phyloP scores from a whole-genome alignment of 2,888 invertebrate genomes.

The Achlya flavicornis region DNA sequence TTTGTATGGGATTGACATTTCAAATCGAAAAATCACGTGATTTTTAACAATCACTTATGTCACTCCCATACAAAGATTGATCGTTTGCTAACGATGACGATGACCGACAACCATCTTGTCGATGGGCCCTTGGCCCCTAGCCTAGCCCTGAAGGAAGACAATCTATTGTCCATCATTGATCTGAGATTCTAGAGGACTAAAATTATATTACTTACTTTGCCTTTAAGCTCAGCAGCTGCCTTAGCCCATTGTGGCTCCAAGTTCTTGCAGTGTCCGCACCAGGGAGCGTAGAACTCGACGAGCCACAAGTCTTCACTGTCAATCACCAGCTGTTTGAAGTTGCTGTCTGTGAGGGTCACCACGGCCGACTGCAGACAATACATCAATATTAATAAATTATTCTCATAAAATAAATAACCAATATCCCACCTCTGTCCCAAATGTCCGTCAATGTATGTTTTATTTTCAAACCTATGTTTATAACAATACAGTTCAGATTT shows the following conservation, averaged over 20 bases:
- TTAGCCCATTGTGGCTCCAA: constrained; percentile 98
- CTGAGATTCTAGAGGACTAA: too few species aligned
- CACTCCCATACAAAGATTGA: too few species aligned
- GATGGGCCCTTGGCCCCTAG: too few species aligned
- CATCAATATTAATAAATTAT: neutral
- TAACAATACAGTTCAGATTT: neutral
- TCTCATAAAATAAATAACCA: neutral
- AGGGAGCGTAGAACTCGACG: constrained; percentile 98
- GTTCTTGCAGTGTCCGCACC: constrained; percentile 99
- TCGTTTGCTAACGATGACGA: too few species aligned
- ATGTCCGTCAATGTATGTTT: neutral
- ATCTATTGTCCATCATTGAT: neutral
- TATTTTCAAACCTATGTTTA: neutral
- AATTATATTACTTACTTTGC: constrained; percentile 86
- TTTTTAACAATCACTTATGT: too few species aligned
- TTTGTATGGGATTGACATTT: too few species aligned
- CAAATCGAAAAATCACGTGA: too few species aligned
- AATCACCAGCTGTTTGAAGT: constrained; percentile 96
- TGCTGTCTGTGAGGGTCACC: constrained; percentile 96
- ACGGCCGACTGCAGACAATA: constrained; percentile 83
- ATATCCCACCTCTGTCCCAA: constrained; percentile 1
- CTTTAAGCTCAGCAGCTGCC: constrained; percentile 97
- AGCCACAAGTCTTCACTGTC: constrained; percentile 98
- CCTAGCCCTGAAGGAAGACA: too few species aligned
- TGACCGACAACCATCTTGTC: too few species aligned